Evolutionary conservation across 2,113 vertebrate species (phyloP).

Genomic region (Lamprotornis superbus): DNA sequence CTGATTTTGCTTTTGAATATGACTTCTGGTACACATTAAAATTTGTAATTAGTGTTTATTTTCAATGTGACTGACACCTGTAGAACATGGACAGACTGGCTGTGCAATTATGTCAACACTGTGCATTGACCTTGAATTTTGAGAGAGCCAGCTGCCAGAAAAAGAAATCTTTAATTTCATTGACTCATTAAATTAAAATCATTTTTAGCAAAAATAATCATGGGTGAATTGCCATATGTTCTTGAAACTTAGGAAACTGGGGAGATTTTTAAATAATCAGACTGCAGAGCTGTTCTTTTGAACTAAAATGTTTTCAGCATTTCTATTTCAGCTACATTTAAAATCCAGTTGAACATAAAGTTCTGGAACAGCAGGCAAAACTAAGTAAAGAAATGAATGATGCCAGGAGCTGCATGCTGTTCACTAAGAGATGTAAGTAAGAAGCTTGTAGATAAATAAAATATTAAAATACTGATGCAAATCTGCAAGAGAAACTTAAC

Average conservation of each 20-base stretch:
- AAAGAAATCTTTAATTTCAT: conserved; percentile 14
- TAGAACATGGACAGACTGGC: background rate
- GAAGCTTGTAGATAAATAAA: background rate
- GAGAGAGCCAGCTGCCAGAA: background rate
- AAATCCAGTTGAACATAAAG: background rate
- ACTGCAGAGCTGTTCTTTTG: background rate
- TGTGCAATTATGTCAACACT: background rate
- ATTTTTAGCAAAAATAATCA: conserved; percentile 35
- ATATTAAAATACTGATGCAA: background rate
- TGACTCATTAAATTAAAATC: conserved; percentile 23
- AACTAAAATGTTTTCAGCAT: background rate
- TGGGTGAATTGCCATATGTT: conserved; percentile 19
- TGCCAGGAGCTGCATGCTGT: background rate
- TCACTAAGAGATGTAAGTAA: background rate
- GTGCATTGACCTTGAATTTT: conserved; percentile 20
- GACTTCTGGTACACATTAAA: background rate
- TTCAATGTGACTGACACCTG: background rate
- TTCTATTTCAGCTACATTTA: background rate
- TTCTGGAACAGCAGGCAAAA: background rate
- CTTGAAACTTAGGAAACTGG: background rate
- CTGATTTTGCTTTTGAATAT: background rate
- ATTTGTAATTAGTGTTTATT: background rate
- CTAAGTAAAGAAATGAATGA: background rate
- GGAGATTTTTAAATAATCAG: background rate
- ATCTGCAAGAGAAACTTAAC: background rate